A percentile compares a stretch with the other conserved stretches of the same genome.
phyloP scores from a whole-genome alignment of 2,113 vertebrate species.

The Podilymbus podiceps region DNA sequence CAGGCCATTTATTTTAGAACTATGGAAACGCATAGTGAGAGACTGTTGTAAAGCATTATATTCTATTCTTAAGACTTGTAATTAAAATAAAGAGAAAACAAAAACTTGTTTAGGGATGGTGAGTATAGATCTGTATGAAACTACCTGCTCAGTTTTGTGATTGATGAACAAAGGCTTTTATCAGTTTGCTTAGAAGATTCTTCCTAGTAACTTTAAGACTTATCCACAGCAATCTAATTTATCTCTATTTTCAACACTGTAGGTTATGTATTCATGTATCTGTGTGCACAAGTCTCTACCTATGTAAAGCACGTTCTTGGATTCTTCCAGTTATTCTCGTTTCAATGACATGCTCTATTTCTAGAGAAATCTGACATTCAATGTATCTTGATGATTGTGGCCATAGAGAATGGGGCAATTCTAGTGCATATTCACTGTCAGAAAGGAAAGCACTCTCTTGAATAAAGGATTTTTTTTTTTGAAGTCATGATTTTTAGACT shows the following conservation, averaged over 20 bases:
- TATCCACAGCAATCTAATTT: neutral
- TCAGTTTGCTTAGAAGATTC: neutral
- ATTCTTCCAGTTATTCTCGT: neutral
- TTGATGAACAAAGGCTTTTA: neutral
- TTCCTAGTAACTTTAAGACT: neutral
- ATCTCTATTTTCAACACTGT: neutral
- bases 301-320: neutral
- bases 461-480: neutral
- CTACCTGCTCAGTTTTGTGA: neutral
- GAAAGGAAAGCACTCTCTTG: neutral
- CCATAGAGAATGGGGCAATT: neutral
- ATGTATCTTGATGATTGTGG: neutral
- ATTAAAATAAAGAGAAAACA: neutral
- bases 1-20: slow-evolving; percentile 9
- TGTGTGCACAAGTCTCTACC: neutral
- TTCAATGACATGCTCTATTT: neutral
- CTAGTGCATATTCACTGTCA: neutral
- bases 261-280: neutral
- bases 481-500: neutral
- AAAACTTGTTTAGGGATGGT: neutral
- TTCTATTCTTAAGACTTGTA: neutral
- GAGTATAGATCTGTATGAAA: neutral
- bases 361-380: neutral
- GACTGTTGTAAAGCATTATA: neutral
- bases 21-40: neutral